Conservation (phyloP, 1,140 invertebrate genomes). For the Cydia pomonella region DNA sequence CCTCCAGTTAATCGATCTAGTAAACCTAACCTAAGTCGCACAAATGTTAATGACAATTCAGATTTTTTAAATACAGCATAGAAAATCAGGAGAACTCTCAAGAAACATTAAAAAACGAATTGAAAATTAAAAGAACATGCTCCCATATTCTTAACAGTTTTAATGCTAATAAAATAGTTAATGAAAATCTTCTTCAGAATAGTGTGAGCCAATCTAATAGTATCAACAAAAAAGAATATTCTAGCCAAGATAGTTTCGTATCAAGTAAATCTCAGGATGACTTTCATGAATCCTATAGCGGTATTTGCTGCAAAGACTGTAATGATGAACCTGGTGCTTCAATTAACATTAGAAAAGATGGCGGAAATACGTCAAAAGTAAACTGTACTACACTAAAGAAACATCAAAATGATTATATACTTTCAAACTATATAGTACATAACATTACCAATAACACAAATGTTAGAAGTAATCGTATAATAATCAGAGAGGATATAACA, state of each 20-base stretch:
- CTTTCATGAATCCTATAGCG: not conserved
- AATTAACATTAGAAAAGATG: not conserved
- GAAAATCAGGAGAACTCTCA: not conserved
- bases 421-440: not conserved
- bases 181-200: not conserved
- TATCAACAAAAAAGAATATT: not conserved
- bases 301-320: not conserved
- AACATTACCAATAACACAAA: not conserved
- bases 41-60: not conserved
- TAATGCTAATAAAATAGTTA: not conserved
- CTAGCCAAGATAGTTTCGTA: constrained; percentile 11
- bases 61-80: not conserved
- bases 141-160: not conserved
- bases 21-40: not conserved
- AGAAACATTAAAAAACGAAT: not conserved
- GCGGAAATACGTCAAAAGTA: not conserved
- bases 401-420: not conserved
- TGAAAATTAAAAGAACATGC: not conserved
- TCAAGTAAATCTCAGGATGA: not conserved
- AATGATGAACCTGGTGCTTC: not conserved
- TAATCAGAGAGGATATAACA: not conserved
- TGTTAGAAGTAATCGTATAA: not conserved
- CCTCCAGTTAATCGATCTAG: not conserved
- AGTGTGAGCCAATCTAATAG: not conserved
- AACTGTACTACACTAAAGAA: not conserved